A percentile compares a stretch with the other conserved stretches of the same genome.
These are phyloP conservation scores for Coelopa frigida DNA, from an alignment of 1,140 invertebrate species.

Conservation along the genomic window DNA sequence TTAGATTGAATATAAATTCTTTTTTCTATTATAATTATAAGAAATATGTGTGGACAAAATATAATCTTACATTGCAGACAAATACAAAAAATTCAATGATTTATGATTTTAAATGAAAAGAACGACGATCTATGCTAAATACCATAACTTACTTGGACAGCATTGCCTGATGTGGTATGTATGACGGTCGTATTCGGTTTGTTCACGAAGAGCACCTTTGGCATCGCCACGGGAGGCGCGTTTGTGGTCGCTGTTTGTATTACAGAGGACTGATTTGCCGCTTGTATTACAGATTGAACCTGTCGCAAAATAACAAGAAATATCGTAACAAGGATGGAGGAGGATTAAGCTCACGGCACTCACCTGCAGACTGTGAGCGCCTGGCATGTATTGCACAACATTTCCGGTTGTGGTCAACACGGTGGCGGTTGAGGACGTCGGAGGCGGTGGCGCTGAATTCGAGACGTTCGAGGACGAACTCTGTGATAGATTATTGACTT, in stretches of 20 bases:
- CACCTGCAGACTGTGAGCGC: slow-evolving; percentile 37
- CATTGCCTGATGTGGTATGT: slow-evolving; percentile 69
- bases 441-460: slow-evolving; percentile 27
- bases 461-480: too few species aligned
- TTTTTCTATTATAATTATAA: too few species aligned
- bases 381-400: slow-evolving; percentile 38
- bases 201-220: slow-evolving; percentile 81
- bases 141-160: slow-evolving; percentile 62
- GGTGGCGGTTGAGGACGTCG: slow-evolving; percentile 21
- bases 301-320: slow-evolving; percentile 8
- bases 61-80: too few species aligned
- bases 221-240: slow-evolving; percentile 65
- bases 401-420: slow-evolving; percentile 39
- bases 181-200: slow-evolving; percentile 82
- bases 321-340: not conserved
- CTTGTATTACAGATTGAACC: slow-evolving; percentile 77
- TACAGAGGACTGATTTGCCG: slow-evolving; percentile 88
- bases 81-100: slow-evolving; percentile 6
- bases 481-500: too few species aligned
- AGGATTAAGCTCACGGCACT: slow-evolving; percentile 7
- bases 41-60: too few species aligned
- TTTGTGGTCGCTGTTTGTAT: slow-evolving; percentile 84
- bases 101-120: slow-evolving; percentile 50
- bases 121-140: not conserved
- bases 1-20: too few species aligned